Percentiles rank a stretch among this genome's conserved stretches.
Conservation (phyloP, 2,113 vertebrate species). For the Hemibates koningsi region DNA sequence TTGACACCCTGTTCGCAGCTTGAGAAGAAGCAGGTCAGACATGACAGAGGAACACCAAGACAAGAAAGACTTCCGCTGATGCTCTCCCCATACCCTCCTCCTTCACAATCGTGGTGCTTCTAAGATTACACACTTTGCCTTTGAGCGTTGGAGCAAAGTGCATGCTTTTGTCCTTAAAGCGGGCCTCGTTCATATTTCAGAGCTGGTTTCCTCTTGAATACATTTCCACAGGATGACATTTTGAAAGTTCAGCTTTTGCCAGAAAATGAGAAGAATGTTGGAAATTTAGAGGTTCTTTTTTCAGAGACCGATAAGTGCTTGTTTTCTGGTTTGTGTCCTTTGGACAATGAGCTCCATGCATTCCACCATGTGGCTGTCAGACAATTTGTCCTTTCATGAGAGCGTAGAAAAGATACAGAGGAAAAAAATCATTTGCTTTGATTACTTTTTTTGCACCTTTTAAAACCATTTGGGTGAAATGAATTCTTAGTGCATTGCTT, state of each 20-base stretch:
- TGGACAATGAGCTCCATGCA: conserved; percentile 20
- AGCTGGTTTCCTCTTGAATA: conserved; percentile 25
- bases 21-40: conserved; percentile 49
- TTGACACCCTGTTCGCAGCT: conserved; percentile 46
- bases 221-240: conserved; percentile 51
- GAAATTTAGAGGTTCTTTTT: conserved; percentile 52
- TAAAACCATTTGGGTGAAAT: neutral
- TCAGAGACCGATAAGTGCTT: conserved; percentile 57
- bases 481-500: neutral
- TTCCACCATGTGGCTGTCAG: conserved; percentile 42
- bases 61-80: neutral
- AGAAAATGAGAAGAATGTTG: conserved; percentile 62
- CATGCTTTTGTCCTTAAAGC: conserved; percentile 3
- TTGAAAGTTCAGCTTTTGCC: conserved; percentile 52
- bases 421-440: neutral
- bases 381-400: conserved; percentile 13
- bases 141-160: neutral
- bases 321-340: conserved; percentile 54
- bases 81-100: neutral
- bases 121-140: conserved; percentile 37
- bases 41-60: conserved; percentile 3
- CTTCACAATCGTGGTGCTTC: neutral
- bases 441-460: neutral
- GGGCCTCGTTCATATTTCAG: conserved; percentile 30
- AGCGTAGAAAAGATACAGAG: neutral